Percentiles rank a stretch among this genome's conserved stretches.
Conservation (phyloP, 2,113 vertebrate species). For the Calypte anna region DNA sequence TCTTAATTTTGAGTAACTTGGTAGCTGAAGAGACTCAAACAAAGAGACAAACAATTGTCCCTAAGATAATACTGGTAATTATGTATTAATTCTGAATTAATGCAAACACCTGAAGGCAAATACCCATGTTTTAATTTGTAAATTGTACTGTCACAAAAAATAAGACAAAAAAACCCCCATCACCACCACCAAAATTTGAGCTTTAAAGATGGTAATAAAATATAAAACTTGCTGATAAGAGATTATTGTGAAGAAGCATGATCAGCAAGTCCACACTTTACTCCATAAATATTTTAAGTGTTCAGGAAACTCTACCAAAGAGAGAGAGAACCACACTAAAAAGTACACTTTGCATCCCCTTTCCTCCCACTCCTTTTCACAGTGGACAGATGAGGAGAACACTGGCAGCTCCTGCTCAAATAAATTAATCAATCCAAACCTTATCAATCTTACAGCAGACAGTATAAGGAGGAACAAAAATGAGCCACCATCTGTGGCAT, state of each 20-base stretch:
- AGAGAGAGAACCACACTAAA: background rate
- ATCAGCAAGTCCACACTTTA: constrained; percentile 10
- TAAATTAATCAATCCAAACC: constrained; percentile 2
- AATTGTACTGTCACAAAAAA: background rate
- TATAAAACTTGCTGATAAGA: background rate
- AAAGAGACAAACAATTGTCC: background rate
- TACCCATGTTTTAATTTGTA: background rate
- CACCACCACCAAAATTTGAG: background rate
- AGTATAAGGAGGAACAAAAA: constrained; percentile 18
- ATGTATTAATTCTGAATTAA: background rate
- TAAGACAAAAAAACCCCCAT: background rate
- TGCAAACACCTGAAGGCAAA: background rate
- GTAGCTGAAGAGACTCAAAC: background rate
- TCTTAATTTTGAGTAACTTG: background rate
- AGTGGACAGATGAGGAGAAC: constrained; percentile 7
- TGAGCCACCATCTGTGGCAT: constrained; percentile 24
- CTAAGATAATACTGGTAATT: background rate
- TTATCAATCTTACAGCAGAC: constrained; percentile 49
- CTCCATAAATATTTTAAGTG: constrained; percentile 32
- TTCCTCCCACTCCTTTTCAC: background rate
- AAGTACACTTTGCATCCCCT: background rate
- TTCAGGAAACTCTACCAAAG: background rate
- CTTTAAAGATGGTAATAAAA: background rate
- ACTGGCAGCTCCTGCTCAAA: constrained; percentile 22
- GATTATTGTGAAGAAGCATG: background rate